Evolutionary conservation across 2,113 vertebrate species (phyloP).

Genomic region (Apteryx mantelli): DNA sequence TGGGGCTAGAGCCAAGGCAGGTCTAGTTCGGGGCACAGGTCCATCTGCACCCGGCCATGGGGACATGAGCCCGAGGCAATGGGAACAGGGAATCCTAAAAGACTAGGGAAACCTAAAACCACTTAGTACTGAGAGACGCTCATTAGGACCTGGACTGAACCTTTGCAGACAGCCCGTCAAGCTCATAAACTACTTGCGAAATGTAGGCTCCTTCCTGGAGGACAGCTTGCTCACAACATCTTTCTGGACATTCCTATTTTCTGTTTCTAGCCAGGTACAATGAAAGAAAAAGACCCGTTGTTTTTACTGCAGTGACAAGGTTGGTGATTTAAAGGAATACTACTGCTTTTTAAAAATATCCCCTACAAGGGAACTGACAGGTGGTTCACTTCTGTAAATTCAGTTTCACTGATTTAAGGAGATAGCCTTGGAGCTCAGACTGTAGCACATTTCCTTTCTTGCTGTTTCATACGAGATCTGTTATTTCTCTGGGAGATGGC

Average conservation of each 20-base stretch:
- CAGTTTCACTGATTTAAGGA: conserved; percentile 61
- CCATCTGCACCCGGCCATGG: no score
- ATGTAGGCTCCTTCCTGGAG: background rate
- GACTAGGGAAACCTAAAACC: background rate
- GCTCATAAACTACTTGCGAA: background rate
- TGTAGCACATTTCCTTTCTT: conserved; percentile 9
- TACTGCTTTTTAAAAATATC: conserved; percentile 54
- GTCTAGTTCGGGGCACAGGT: no score
- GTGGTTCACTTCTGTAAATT: conserved; percentile 11
- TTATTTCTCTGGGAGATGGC: conserved; percentile 38
- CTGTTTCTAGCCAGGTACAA: conserved; percentile 49
- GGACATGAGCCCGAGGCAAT: background rate
- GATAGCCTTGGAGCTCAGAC: background rate
- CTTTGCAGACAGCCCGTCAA: background rate
- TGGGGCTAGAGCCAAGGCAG: no score
- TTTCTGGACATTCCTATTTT: conserved; percentile 37
- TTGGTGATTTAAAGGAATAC: conserved; percentile 58
- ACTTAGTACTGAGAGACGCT: background rate
- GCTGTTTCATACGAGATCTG: background rate
- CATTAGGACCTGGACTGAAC: background rate
- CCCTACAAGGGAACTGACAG: conserved; percentile 57
- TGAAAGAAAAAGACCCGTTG: background rate
- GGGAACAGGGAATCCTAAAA: background rate
- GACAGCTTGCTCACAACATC: background rate
- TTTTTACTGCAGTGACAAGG: conserved; percentile 3